Conservation (phyloP, 2,797 vertebrate species). For the Rhabdomys pumilio region DNA sequence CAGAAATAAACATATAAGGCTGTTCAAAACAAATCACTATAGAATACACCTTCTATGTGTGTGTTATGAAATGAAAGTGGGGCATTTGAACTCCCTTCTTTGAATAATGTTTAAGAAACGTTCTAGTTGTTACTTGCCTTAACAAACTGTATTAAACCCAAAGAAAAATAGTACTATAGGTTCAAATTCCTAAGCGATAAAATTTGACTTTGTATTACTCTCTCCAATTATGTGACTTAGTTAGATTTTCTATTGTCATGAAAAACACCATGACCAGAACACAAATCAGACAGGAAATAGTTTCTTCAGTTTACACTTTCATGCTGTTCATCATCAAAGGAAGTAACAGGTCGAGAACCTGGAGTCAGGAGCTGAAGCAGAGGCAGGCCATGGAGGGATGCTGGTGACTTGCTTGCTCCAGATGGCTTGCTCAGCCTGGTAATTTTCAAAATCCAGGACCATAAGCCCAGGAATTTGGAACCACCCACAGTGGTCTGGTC, state of each 20-base stretch:
- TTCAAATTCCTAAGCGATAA: slow-evolving; percentile 32
- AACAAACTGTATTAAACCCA: neutral
- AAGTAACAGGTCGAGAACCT: neutral
- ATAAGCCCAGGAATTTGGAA: neutral
- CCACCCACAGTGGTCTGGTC: neutral
- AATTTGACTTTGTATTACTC: neutral
- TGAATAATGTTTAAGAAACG: slow-evolving; percentile 19
- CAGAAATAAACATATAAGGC: slow-evolving; percentile 13
- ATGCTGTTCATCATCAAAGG: neutral
- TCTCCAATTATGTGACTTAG: neutral
- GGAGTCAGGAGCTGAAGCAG: neutral
- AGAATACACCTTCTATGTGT: neutral
- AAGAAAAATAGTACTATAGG: neutral
- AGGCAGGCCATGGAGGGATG: neutral
- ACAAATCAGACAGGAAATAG: neutral
- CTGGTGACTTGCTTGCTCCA: neutral
- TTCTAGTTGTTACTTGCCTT: neutral
- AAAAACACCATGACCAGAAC: neutral
- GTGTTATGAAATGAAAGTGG: neutral
- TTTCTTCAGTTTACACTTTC: neutral
- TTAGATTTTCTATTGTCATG: no score
- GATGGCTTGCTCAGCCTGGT: neutral
- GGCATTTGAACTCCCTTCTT: neutral
- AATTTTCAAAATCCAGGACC: neutral
- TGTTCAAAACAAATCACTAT: slow-evolving; percentile 34